Conservation (phyloP, 2,888 invertebrate species). For the Thymelicus acteon region DNA sequence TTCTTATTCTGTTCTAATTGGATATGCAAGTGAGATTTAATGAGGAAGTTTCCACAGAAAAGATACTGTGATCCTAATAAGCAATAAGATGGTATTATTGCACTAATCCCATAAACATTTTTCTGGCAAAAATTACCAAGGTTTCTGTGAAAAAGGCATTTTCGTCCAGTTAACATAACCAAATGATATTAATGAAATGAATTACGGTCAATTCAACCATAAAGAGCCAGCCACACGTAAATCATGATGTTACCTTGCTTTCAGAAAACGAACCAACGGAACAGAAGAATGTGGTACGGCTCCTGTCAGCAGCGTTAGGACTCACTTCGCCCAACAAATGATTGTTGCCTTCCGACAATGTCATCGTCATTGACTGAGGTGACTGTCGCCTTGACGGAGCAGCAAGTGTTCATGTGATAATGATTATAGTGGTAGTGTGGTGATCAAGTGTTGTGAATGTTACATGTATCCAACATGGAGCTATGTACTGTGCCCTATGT, state of each 20-base stretch:
- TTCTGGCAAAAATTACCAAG: too few species aligned
- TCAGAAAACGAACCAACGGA: conserved; percentile 89
- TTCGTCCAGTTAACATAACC: too few species aligned
- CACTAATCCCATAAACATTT: too few species aligned
- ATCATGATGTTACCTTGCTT: conserved; percentile 11
- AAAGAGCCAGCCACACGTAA: neutral
- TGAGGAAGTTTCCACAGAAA: too few species aligned
- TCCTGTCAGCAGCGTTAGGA: conserved; percentile 92
- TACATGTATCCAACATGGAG: neutral
- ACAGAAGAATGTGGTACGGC: conserved; percentile 91
- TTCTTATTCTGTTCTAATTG: too few species aligned
- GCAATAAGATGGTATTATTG: too few species aligned
- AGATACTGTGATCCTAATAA: too few species aligned
- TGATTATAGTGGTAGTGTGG: conserved; percentile 1
- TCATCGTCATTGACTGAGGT: conserved; percentile 48
- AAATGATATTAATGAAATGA: too few species aligned
- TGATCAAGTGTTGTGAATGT: neutral
- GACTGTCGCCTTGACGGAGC: neutral
- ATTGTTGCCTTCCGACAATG: conserved; percentile 50
- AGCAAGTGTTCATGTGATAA: neutral
- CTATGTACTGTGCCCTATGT: too few species aligned
- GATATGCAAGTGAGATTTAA: too few species aligned
- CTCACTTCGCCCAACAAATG: conserved; percentile 80
- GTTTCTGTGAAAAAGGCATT: too few species aligned
- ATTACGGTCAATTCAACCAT: too few species aligned